These are phyloP conservation scores for Elephas maximus DNA, from an alignment of 2,113 vertebrate genomes.

Conservation along the genomic window DNA sequence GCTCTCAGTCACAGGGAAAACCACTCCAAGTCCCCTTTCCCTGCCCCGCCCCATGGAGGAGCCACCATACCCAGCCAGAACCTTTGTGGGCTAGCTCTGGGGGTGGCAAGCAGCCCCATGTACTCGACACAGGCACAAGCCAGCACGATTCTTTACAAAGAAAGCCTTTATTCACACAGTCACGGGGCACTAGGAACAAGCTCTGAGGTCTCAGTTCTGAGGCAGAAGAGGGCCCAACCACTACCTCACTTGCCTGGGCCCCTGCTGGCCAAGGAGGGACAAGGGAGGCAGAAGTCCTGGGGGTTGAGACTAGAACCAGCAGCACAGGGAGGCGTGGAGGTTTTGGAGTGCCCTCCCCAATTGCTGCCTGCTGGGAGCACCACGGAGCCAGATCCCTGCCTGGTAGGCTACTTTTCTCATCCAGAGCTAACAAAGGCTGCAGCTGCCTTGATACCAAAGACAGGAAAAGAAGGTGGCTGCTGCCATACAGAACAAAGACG, in stretches of 20 bases:
- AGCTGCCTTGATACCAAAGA: background rate
- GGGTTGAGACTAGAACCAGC: background rate
- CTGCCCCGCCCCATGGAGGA: background rate
- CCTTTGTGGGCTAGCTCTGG: background rate
- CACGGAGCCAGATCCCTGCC: background rate
- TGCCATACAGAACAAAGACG: background rate
- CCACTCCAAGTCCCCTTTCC: background rate
- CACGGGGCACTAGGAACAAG: background rate
- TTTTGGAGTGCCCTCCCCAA: background rate
- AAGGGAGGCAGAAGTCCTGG: background rate
- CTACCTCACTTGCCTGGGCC: background rate
- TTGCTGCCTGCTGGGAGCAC: rapidly evolving
- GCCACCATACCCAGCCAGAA: rapidly evolving
- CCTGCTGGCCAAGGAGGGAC: background rate
- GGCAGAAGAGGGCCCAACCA: background rate
- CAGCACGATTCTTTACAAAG: background rate
- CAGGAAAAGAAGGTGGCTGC: background rate
- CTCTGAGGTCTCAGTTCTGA: background rate
- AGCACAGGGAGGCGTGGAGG: background rate
- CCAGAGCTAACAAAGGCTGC: background rate
- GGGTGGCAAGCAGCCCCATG: rapidly evolving
- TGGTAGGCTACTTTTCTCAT: background rate
- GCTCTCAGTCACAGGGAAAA: background rate
- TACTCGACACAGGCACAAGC: background rate
- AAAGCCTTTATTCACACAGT: conserved; percentile 64